A percentile compares a stretch with the other conserved stretches of the same genome.
These are phyloP conservation scores for Acrobasis consociella DNA, from an alignment of 2,888 invertebrate species.

Conservation along the genomic window DNA sequence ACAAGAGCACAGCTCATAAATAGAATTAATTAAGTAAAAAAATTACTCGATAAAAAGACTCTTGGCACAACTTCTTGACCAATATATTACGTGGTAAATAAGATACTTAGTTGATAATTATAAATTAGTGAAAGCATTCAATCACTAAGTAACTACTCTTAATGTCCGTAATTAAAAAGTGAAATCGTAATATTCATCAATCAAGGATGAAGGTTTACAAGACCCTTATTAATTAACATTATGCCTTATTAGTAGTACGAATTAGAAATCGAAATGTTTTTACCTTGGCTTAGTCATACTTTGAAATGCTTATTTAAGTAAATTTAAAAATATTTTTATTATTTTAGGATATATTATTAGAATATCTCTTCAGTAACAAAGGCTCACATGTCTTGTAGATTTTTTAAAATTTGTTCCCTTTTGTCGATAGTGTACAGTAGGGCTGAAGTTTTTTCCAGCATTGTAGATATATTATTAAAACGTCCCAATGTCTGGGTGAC, in stretches of 20 bases:
- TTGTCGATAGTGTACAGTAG: background rate
- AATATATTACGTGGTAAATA: background rate
- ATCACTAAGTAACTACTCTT: background rate
- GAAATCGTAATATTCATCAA: slow-evolving; percentile 6
- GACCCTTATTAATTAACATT: background rate
- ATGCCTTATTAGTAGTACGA: too few relatives aligned
- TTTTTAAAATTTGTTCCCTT: background rate
- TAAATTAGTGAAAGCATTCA: background rate
- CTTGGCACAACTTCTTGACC: background rate
- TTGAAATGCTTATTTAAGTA: too few relatives aligned
- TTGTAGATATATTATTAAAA: slow-evolving; percentile 23
- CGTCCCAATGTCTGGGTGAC: slow-evolving; percentile 40
- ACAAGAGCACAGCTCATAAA: too few relatives aligned
- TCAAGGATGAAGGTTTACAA: slow-evolving; percentile 5
- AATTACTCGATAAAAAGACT: too few relatives aligned
- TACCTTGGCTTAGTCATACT: too few relatives aligned
- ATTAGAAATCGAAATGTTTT: too few relatives aligned
- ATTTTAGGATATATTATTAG: too few relatives aligned
- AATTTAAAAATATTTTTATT: too few relatives aligned
- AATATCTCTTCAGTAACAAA: too few relatives aligned
- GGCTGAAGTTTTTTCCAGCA: background rate
- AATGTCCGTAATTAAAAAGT: slow-evolving; percentile 14
- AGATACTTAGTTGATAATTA: background rate
- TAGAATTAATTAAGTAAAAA: too few relatives aligned
- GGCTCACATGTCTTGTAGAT: too few relatives aligned